Evolutionary conservation across 2,888 invertebrate genomes (phyloP).

Genomic region (Lydus trimaculatus): DNA sequence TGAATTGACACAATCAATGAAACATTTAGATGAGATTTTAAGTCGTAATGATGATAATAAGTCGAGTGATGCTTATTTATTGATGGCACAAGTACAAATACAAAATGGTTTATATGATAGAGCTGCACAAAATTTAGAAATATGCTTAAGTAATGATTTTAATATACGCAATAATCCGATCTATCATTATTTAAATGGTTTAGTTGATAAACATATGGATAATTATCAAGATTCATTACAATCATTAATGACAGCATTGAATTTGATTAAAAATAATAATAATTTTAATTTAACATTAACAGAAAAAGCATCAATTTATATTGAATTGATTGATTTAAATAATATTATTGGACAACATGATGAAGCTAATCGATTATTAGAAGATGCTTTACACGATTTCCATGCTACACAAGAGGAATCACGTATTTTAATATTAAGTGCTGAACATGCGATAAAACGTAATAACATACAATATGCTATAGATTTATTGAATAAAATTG

Average conservation of each 20-base stretch:
- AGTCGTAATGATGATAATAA: slow-evolving; percentile 75
- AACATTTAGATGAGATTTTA: slow-evolving; percentile 74
- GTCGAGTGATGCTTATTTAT: slow-evolving; percentile 82
- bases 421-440: slow-evolving; percentile 78
- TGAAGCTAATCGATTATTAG: slow-evolving; percentile 83
- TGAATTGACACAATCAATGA: slow-evolving; percentile 75
- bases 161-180: slow-evolving; percentile 89
- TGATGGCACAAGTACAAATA: slow-evolving; percentile 86
- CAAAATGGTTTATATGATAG: slow-evolving; percentile 73
- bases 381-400: slow-evolving; percentile 75
- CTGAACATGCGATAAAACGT: slow-evolving; percentile 81
- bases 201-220: slow-evolving; percentile 79
- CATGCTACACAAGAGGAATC: slow-evolving; percentile 86
- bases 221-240: slow-evolving; percentile 76
- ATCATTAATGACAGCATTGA: slow-evolving; percentile 78
- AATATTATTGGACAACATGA: slow-evolving; percentile 72
- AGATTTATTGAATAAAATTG: slow-evolving; percentile 77
- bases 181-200: slow-evolving; percentile 86
- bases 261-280: slow-evolving; percentile 65
- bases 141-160: slow-evolving; percentile 91
- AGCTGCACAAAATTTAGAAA: slow-evolving; percentile 87
- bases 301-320: slow-evolving; percentile 86
- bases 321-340: slow-evolving; percentile 85
- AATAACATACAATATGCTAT: slow-evolving; percentile 85
- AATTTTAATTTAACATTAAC: slow-evolving; percentile 60